Percentiles rank a stretch among this genome's conserved stretches.
Evolutionary conservation across 2,113 vertebrate species (phyloP).

Genomic region (Oncorhynchus tshawytscha): DNA sequence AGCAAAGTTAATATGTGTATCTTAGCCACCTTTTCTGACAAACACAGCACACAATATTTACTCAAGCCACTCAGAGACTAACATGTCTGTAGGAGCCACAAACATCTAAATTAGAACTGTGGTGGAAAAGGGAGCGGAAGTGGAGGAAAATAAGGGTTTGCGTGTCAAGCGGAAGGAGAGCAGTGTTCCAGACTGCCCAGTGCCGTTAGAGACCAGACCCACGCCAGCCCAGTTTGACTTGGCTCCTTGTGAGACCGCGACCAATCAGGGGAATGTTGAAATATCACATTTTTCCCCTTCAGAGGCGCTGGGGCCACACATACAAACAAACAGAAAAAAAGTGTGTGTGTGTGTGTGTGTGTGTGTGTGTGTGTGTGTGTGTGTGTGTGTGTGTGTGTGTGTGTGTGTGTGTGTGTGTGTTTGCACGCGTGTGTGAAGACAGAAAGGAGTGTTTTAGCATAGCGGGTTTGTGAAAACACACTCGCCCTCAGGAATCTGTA

Average conservation of each 20-base stretch:
- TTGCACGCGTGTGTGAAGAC: background rate
- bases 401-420: background rate
- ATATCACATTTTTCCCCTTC: conserved; percentile 46
- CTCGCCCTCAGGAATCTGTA: conserved; percentile 45
- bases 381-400: background rate
- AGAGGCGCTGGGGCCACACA: conserved; percentile 30
- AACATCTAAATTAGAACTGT: conserved; percentile 56
- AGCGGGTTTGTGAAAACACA: conserved; percentile 29
- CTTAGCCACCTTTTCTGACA: background rate
- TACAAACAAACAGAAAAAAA: conserved; percentile 37
- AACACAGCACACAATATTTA: conserved; percentile 39
- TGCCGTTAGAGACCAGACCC: conserved; percentile 13
- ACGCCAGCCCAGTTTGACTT: conserved; percentile 4
- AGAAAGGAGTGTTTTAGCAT: conserved; percentile 13
- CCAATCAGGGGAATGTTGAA: conserved; percentile 40
- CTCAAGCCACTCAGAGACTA: conserved; percentile 24
- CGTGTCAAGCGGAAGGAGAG: conserved; percentile 20
- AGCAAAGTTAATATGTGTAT: too few relatives aligned
- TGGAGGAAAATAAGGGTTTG: conserved; percentile 21
- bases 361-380: background rate
- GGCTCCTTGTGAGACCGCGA: conserved; percentile 17
- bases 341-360: background rate
- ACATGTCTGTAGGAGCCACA: conserved; percentile 30
- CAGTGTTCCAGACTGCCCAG: conserved; percentile 26
- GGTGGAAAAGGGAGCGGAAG: conserved; percentile 15